phyloP scores from a whole-genome alignment of 2,113 vertebrate genomes.

The Orycteropus afer region DNA sequence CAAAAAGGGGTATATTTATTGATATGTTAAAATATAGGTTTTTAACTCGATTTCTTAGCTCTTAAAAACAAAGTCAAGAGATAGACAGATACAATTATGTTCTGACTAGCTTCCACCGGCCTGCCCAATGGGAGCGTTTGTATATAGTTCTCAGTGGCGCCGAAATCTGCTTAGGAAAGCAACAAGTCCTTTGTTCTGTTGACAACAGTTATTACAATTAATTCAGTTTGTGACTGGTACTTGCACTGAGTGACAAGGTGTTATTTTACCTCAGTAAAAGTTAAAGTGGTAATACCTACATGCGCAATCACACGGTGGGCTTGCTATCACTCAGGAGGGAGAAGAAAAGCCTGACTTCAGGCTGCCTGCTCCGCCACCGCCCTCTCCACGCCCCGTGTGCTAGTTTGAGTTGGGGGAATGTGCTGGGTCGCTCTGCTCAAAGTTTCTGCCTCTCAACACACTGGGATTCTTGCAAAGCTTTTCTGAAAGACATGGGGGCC shows the following conservation, averaged over 20 bases:
- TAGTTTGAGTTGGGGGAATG: background rate
- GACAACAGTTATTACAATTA: slow-evolving; percentile 96
- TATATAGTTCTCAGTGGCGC: slow-evolving; percentile 85
- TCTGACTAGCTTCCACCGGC: slow-evolving; percentile 81
- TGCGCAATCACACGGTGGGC: slow-evolving; percentile 87
- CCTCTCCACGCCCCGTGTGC: background rate
- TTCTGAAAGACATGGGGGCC: background rate
- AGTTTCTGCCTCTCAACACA: background rate
- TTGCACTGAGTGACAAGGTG: slow-evolving; percentile 95
- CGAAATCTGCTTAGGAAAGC: slow-evolving; percentile 90
- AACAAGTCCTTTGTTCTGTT: slow-evolving; percentile 94
- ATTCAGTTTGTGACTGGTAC: slow-evolving; percentile 95
- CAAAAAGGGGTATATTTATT: slow-evolving; percentile 79
- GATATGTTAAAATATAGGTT: slow-evolving; percentile 81
- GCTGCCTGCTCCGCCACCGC: slow-evolving; percentile 72
- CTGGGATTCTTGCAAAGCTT: background rate
- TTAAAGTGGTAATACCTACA: slow-evolving; percentile 92
- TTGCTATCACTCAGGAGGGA: slow-evolving; percentile 86
- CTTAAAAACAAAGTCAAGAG: slow-evolving; percentile 81
- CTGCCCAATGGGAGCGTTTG: slow-evolving; percentile 85
- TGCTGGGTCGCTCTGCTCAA: background rate
- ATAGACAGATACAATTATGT: slow-evolving; percentile 85
- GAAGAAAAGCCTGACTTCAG: slow-evolving; percentile 82
- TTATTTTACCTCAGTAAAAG: slow-evolving; percentile 95
- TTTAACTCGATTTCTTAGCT: slow-evolving; percentile 81